Base-by-base conservation (phyloP, 92 coral and sea anemone genomes). In the Ricordea florida region DNA sequence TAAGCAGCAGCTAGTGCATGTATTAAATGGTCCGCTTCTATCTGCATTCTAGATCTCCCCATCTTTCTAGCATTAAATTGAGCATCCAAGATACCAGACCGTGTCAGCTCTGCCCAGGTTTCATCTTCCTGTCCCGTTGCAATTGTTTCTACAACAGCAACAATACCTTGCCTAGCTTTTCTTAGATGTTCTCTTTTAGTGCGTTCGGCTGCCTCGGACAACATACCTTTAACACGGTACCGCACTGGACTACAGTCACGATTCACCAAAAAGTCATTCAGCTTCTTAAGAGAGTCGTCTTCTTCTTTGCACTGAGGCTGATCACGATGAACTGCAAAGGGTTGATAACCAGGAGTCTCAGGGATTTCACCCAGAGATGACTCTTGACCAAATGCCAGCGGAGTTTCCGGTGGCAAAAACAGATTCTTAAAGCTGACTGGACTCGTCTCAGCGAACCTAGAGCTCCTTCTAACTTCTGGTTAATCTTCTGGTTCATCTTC, bases 51-150 rank as follows among this genome's bases (percentile, higher is more conserved):
- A n/a, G n/a, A n/a, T n/a, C 37, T 32, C 37, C 14, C 44, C 24
- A 2, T 27, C 33, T 29, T 45, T 52, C 60, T n/a, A n/a, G n/a
- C 70, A 47, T 60, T 74, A 48, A 46, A 74, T 9, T 74, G 81
- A 28, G 26, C 22, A 17, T 74, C 79, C 17, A 58, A 36, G 8
- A 11, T 43, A 25, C 69, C 79, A 16, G 74, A 37, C 15, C 69
- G 59, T 13, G 23, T 24, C 50, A 81, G 36, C 23, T 61, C 74
- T n/a, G 33, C 25, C 87, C 87, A 72, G 13, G 29, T 78, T 51
- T 46, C 82, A 64, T 73, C 66, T 82, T 63, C 87, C 53, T 82
- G 76, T 26, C 76, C 82, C 28, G 87, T 82, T 38, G 82, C 87
- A 51, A 74, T 74, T 63, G 87, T 73, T 29, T 74, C 59, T 26